A percentile compares a stretch with the other conserved stretches of the same genome.
Conservation (phyloP, 2,888 invertebrate species). For the Callinectes sapidus region DNA sequence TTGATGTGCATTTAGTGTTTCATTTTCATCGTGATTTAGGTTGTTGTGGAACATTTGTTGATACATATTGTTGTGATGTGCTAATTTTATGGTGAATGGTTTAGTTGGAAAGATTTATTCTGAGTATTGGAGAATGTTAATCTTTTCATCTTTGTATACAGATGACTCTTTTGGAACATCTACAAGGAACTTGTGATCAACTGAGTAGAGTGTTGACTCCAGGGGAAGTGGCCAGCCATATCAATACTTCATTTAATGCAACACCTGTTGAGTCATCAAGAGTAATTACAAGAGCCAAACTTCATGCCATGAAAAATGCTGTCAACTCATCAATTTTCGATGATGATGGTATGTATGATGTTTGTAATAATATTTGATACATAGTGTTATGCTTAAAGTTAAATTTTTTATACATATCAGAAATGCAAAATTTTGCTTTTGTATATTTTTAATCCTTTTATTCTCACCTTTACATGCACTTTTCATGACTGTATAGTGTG, state of each 20-base stretch:
- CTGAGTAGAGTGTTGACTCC: constrained; percentile 80
- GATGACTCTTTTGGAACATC: constrained; percentile 80
- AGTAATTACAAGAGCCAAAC: constrained; percentile 86
- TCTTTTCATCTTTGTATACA: background rate
- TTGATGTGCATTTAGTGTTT: background rate
- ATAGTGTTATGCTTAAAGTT: too few species aligned
- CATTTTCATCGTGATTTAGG: background rate
- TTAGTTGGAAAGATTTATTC: background rate
- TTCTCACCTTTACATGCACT: too few species aligned
- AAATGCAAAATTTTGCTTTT: too few species aligned
- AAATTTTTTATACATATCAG: too few species aligned
- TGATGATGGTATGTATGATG: constrained; percentile 80
- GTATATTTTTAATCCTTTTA: too few species aligned
- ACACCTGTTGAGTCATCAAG: constrained; percentile 83
- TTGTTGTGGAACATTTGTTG: background rate
- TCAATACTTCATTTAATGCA: constrained; percentile 87
- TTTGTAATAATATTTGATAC: background rate
- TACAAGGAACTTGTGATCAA: constrained; percentile 89
- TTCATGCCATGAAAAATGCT: constrained; percentile 88
- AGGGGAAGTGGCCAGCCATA: constrained; percentile 86
- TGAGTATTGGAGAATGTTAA: background rate
- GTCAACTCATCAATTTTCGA: constrained; percentile 85
- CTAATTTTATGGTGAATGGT: background rate
- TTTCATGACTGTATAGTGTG: too few species aligned
- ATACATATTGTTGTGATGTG: background rate